phyloP scores from a whole-genome alignment of 2,888 invertebrate species.

The Caenorhabditis afra region DNA sequence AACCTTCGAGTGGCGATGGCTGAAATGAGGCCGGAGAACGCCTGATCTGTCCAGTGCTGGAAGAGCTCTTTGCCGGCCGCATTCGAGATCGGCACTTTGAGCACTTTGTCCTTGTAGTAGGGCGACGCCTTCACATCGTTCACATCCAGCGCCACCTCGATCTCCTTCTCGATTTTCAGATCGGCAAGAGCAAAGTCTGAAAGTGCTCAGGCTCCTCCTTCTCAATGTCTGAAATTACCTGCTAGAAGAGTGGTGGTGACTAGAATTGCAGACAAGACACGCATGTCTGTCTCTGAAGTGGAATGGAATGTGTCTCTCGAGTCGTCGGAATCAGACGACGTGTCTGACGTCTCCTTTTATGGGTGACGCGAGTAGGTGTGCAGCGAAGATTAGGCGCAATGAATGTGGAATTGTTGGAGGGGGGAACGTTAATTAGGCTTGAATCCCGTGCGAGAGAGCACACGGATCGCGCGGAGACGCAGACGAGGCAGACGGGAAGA shows the following conservation, averaged over 20 bases:
- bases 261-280: too few species aligned
- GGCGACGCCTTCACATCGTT: slow-evolving; percentile 34
- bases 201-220: neutral
- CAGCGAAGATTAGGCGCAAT: too few species aligned
- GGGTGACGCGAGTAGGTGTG: too few species aligned
- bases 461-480: neutral
- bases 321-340: too few species aligned
- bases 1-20: slow-evolving; percentile 55
- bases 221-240: too few species aligned
- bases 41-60: slow-evolving; percentile 59
- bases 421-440: too few species aligned
- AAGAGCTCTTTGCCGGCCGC: slow-evolving; percentile 34
- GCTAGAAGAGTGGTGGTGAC: too few species aligned
- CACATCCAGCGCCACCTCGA: slow-evolving; percentile 13
- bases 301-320: too few species aligned
- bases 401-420: too few species aligned
- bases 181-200: neutral
- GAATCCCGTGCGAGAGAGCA: neutral
- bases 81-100: slow-evolving; percentile 27
- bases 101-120: slow-evolving; percentile 39
- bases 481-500: neutral
- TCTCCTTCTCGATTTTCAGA: slow-evolving; percentile 37
- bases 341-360: too few species aligned
- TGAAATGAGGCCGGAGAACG: slow-evolving; percentile 55
- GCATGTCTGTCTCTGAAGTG: too few species aligned